Evolutionary conservation across 1,140 invertebrate species (phyloP), one percentile per base, ranked within the genome.

Genomic region (Rhopalosiphum padi): DNA sequence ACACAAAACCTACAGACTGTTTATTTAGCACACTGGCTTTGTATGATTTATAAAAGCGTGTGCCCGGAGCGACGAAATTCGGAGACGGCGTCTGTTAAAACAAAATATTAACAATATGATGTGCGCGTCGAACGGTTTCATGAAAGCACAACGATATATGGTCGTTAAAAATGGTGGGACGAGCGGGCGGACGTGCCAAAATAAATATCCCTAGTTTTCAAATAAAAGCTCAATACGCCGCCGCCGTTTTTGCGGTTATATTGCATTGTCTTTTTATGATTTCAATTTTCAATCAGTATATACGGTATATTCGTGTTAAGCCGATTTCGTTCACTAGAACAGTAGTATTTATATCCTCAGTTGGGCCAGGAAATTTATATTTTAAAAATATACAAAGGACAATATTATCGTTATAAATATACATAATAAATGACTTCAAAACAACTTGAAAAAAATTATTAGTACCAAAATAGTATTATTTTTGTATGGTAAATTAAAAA

Each of bases 101-200:
- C 60, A 77, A 77, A 77, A n/a, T n/a, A n/a, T 77, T n/a, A 77
- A 77, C 60, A 77, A 77, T 77, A 77, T 77, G 60, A 77, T 77
- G 30, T 77, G 60, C 30, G 30, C n/a, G 30, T 77, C 30, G 30
- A n/a, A 77, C n/a, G 30, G 15, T 77, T 77, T 77, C n/a, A n/a
- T 0, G 60, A 77, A 35, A 77, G 15, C 30, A 77, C n/a, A 21
- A 77, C 30, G 15, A 77, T 77, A 77, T 77, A 35, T 77, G 60
- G 60, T 77, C 60, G 60, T 77, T 77, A 77, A 77, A 77, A n/a
- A 15, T 77, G n/a, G 30, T n/a, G n/a, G 60, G 30, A n/a, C 5
- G 60, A 35, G 30, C 5, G 15, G 60, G 30, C 4, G 30, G 60
- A n/a, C 30, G 30, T 77, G 30, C 60, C 60, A 77, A n/a, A n/a